Base-by-base conservation (phyloP, 2,888 invertebrate genomes). In the Chydorus sphaericus region DNA sequence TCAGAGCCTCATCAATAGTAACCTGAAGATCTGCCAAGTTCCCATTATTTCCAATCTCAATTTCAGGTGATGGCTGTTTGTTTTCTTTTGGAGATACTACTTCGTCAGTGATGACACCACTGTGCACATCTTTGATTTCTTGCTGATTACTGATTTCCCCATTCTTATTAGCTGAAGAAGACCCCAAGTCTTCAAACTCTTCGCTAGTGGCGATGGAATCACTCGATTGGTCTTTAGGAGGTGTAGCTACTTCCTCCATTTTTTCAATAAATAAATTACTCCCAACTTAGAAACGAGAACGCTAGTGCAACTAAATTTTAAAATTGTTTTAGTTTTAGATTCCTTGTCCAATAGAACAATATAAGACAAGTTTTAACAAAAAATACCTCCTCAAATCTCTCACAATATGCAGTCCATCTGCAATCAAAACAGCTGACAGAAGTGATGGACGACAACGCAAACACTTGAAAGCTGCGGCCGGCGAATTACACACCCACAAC, bases 131-230 rank as follows among this genome's bases (percentile, higher is more conserved):
- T 50, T 29, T 29, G 6, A 29, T 11, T 16, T 6, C 31, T 5
- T n/a, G 1, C n/a, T n/a, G n/a, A n/a, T n/a, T n/a, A n/a, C n/a
- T n/a, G n/a, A n/a, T n/a, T n/a, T n/a, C n/a, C 5, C 23, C 30
- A 48, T 48, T 48, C 16, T 28, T 48, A 26, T 54, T 37, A 8
- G 18, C 50, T n/a, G n/a, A n/a, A n/a, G n/a, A n/a, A 28, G 31
- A 20, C 23, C 55, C 36, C 58, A 82, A 77, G 63, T 82, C 77
- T 67, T 81, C 81, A 70, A 80, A 82, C 67, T 81, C 82, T 62
- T 81, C 82, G 65, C 79, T 79, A 59, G 79, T 79, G 56, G 77
- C 77, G 64, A 78, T 73, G 59, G 82, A 81, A 70, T 81, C 82
- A 64, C 77, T 75, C 58, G 81, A 81, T 69, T 79, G 48, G n/a